Evolutionary conservation across 2,113 vertebrate species (phyloP).

Genomic region (Solenodon paradoxus): DNA sequence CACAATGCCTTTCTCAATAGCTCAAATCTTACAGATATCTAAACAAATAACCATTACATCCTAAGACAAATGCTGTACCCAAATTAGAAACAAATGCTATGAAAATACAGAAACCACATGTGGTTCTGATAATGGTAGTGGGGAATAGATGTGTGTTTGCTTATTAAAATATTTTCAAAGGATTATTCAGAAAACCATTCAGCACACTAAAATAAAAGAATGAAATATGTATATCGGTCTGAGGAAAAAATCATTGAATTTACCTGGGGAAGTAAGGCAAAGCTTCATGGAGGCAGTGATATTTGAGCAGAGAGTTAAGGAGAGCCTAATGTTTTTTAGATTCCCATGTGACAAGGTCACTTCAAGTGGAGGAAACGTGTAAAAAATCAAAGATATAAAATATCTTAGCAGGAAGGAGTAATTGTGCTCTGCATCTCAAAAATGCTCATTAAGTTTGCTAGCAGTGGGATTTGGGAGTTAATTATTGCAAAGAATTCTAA

Average conservation of each 20-base stretch:
- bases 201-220: neutral
- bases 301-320: neutral
- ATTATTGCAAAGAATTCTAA: neutral
- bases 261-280: neutral
- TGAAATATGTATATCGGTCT: neutral
- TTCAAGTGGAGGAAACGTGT: neutral
- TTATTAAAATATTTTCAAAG: constrained; percentile 15
- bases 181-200: neutral
- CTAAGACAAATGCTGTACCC: neutral
- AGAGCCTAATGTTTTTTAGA: neutral
- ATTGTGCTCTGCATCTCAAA: neutral
- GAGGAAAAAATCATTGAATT: neutral
- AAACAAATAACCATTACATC: neutral
- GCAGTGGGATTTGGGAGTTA: neutral
- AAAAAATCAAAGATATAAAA: neutral
- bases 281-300: neutral
- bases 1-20: neutral
- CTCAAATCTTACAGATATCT: neutral
- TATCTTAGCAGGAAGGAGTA: neutral
- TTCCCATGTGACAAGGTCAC: neutral
- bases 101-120: neutral
- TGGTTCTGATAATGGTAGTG: neutral
- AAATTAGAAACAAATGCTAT: neutral
- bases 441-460: neutral
- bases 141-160: neutral